These are phyloP conservation scores for Drosophila leontia DNA, from an alignment of 1,140 invertebrate genomes.

Conservation along the genomic window DNA sequence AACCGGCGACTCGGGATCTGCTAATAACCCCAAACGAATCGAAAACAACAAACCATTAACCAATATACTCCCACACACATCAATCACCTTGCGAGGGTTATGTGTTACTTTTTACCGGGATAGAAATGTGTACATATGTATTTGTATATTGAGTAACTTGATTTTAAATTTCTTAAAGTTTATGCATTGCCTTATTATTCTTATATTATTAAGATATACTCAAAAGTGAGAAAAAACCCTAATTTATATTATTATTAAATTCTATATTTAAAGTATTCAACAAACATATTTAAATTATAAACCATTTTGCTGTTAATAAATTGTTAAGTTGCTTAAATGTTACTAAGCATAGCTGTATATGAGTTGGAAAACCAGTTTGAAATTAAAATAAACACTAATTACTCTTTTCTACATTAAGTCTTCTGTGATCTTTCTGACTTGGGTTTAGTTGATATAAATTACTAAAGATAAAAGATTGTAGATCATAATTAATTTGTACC, in stretches of 20 bases:
- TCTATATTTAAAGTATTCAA: neutral
- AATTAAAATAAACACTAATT: neutral
- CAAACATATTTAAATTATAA: neutral
- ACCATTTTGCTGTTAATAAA: neutral
- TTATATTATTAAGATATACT: neutral
- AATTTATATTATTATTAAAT: neutral
- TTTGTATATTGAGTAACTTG: neutral
- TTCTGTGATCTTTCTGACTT: neutral
- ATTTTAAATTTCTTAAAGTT: neutral
- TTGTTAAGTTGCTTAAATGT: too few relatives aligned
- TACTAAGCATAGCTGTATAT: neutral
- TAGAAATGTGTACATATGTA: neutral
- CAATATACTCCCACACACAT: conserved; percentile 28
- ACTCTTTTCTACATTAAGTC: too few relatives aligned
- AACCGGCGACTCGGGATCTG: conserved; percentile 18
- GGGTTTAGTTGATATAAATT: neutral
- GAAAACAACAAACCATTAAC: conserved; percentile 38
- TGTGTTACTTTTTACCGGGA: conserved; percentile 14
- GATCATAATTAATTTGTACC: neutral
- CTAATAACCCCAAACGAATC: conserved; percentile 10
- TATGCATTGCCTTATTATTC: neutral
- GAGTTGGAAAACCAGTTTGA: neutral
- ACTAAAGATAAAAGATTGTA: neutral
- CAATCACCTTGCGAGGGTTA: conserved; percentile 16
- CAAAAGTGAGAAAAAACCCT: neutral